Evolutionary conservation across 2,888 invertebrate species (phyloP).

Genomic region (Branchipolynoe longqiensis): DNA sequence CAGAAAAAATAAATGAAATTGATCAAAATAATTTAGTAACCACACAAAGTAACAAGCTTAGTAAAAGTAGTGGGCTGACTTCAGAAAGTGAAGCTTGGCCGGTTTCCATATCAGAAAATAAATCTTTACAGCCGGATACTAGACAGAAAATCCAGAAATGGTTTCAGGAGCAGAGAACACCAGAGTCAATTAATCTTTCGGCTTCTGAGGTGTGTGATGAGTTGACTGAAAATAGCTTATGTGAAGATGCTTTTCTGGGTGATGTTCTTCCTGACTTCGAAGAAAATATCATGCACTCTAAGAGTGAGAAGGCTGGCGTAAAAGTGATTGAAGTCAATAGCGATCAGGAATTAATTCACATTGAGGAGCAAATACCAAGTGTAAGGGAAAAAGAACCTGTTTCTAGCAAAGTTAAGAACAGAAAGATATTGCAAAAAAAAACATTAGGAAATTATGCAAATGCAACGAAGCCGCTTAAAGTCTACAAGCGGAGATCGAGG

Average conservation of each 20-base stretch:
- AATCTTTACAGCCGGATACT: not conserved
- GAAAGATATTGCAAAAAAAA: too few species aligned
- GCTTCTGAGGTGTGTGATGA: not conserved
- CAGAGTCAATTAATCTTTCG: not conserved
- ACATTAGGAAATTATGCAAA: too few species aligned
- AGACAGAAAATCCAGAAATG: slow-evolving; percentile 32
- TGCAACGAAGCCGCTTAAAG: too few species aligned
- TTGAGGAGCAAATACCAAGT: too few species aligned
- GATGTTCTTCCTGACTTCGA: not conserved
- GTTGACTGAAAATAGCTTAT: not conserved
- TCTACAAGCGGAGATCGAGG: too few species aligned
- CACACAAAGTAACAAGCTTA: not conserved
- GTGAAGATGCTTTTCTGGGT: not conserved
- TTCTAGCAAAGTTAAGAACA: too few species aligned
- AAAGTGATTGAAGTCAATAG: not conserved
- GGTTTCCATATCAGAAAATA: not conserved
- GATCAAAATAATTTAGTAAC: not conserved
- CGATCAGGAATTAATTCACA: not conserved
- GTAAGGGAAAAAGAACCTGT: too few species aligned
- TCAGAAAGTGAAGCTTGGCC: not conserved
- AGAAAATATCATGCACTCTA: not conserved
- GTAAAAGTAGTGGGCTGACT: not conserved
- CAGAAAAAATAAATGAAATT: too few species aligned
- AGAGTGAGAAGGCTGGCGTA: not conserved
- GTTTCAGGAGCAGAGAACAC: slow-evolving; percentile 29